These are phyloP conservation scores for Philopotamus ludificatus DNA, from an alignment of 1,140 invertebrate genomes.

Conservation along the genomic window DNA sequence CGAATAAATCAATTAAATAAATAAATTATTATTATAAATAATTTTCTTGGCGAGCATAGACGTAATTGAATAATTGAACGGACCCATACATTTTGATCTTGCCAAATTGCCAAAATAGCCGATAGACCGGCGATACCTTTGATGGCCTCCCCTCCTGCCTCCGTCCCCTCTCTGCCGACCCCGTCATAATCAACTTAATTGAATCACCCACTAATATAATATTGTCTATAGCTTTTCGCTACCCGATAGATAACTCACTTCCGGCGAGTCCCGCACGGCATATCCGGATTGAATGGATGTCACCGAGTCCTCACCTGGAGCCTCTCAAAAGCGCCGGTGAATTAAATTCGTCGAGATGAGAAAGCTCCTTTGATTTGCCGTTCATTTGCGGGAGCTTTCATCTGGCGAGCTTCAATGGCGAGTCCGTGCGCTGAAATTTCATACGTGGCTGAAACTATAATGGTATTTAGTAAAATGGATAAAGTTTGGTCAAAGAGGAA, in stretches of 20 bases:
- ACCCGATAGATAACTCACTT: background rate
- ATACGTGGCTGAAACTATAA: no score
- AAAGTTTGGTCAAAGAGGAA: no score
- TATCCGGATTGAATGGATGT: constrained; percentile 26
- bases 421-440: background rate
- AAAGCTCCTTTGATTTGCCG: constrained; percentile 2
- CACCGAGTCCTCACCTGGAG: background rate
- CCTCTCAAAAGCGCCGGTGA: background rate
- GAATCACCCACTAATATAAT: constrained; percentile 9
- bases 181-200: constrained; percentile 22
- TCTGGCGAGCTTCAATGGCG: background rate
- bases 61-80: no score
- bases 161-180: background rate
- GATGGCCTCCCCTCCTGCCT: background rate
- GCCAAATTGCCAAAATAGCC: constrained; percentile 10
- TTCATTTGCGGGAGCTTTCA: constrained; percentile 7
- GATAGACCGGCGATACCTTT: constrained; percentile 16
- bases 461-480: no score
- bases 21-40: no score
- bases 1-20: no score
- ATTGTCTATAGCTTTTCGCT: constrained; percentile 9
- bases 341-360: constrained; percentile 13
- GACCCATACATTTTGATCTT: constrained; percentile 1
- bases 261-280: background rate
- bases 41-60: no score